Conservation (phyloP, 2,113 vertebrate genomes). For the Gnathonemus longibarbis region DNA sequence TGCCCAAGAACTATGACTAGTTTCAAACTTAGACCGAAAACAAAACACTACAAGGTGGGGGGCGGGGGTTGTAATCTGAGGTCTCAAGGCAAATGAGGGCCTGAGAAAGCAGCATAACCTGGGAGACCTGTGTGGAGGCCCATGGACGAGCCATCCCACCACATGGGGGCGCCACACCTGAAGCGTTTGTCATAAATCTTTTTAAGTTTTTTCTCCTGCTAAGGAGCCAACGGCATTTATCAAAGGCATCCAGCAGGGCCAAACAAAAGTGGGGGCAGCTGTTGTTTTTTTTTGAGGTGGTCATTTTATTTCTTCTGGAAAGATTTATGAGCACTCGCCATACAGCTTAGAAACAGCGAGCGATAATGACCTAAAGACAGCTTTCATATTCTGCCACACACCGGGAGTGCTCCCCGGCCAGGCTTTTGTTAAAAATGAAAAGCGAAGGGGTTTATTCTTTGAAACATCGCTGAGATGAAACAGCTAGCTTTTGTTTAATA, state of each 20-base stretch:
- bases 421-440: slow-evolving; percentile 15
- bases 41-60: too few species aligned
- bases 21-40: not conserved
- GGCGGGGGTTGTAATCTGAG: not conserved
- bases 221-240: not conserved
- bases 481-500: not conserved
- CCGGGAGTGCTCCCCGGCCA: not conserved
- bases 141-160: not conserved
- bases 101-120: not conserved
- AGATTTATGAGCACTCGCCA: not conserved
- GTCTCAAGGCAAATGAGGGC: not conserved
- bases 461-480: slow-evolving; percentile 6
- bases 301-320: slow-evolving; percentile 14
- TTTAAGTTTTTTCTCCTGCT: not conserved
- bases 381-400: slow-evolving; percentile 14
- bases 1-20: not conserved
- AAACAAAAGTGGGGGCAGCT: slow-evolving; percentile 11
- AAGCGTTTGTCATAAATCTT: not conserved
- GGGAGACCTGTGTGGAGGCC: not conserved
- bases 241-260: not conserved
- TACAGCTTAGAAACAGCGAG: not conserved
- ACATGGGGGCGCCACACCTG: not conserved
- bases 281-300: not conserved
- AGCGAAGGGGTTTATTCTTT: not conserved
- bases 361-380: slow-evolving; percentile 15